Conservation (phyloP, 1,140 invertebrate genomes). For the Lineus longissimus region DNA sequence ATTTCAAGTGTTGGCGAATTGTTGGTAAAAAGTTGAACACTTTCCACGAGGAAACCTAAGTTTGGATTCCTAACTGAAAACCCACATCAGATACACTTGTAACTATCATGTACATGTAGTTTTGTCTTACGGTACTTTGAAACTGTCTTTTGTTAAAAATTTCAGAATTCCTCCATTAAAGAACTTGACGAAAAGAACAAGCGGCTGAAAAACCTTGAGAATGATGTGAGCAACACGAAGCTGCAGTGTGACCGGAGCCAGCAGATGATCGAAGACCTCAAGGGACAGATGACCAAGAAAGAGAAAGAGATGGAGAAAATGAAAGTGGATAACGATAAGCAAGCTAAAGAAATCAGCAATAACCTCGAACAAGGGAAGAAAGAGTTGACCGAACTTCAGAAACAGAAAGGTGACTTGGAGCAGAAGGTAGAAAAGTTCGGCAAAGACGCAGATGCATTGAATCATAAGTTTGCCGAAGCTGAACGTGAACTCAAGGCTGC, state of each 20-base stretch:
- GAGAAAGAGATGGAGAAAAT: not conserved
- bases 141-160: not conserved
- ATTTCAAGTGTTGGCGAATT: no score
- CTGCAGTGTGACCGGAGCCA: not conserved
- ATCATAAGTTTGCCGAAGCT: not conserved
- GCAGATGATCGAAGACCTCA: slow-evolving; percentile 1
- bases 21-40: not conserved
- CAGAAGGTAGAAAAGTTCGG: not conserved
- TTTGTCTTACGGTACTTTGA: no score
- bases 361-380: not conserved
- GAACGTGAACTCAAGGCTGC: not conserved
- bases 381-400: not conserved
- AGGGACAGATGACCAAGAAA: not conserved
- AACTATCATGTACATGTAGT: no score
- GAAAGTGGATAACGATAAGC: not conserved
- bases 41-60: no score
- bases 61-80: not conserved
- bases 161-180: not conserved
- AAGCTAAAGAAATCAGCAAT: not conserved
- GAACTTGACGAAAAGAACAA: not conserved
- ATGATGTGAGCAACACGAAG: not conserved
- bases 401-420: not conserved
- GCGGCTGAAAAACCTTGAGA: not conserved
- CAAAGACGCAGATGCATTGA: not conserved
- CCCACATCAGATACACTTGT: not conserved